Evolutionary conservation across 1,140 invertebrate species (phyloP), one percentile per base, ranked within the genome.

Genomic region (Carposina sasakii): DNA sequence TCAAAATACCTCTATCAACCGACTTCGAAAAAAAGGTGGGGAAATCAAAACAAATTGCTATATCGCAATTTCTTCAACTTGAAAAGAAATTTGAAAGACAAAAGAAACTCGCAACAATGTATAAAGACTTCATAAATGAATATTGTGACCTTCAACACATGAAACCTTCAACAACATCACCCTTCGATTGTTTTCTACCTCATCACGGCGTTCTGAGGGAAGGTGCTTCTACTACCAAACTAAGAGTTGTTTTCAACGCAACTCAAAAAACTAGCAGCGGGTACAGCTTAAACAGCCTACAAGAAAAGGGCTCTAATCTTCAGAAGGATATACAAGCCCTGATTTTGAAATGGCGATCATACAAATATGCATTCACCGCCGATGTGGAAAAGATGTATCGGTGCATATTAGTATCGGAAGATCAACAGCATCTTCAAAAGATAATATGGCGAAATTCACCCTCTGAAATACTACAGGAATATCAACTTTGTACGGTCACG

Each of bases 1-100:
- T 61, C 0, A 51, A 51, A 22, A 48, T 54, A 42, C 58, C 58
- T 13, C n/a, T 61, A 4, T 13, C 3, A 2, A 13, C 30, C 12
- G 24, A 47, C 24, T 39, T n/a, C 21, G 31, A 54, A 36, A 16
- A 51, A 31, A 45, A 57, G n/a, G 2, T 61, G 3, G 58, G 58
- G 15, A 37, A 30, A 9, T 54, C 50, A 10, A 50, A 17, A 41
- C 20, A 23, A 13, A 47, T 31, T 2, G 54, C 58, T 2, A 31
- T 61, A 2, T 39, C 54, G 1, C 58, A 61, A 49, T 61, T 45
- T 12, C 13, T 45, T 31, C 47, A 56, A 37, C 30, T 54, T 12
- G 58, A 57, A 48, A 50, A 47, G 20, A 12, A 37, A 13, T 12
- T 61, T 1, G 1, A 16, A 3, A 53, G 37, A 36, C 24, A 54